These are phyloP conservation scores for Corvus moneduloides DNA, from an alignment of 2,113 vertebrate species.

Conservation along the genomic window DNA sequence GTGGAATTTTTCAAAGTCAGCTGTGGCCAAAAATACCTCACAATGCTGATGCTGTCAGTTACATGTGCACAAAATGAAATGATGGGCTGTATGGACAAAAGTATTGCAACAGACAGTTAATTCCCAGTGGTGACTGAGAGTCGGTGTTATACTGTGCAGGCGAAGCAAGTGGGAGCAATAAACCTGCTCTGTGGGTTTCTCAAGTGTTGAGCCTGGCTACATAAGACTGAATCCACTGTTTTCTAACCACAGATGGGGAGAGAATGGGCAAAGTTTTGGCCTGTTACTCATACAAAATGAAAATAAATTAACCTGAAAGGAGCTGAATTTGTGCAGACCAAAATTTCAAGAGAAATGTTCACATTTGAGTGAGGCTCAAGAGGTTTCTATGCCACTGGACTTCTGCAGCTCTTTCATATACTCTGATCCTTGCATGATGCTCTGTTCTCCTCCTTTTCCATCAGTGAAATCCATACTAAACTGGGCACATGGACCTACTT, in stretches of 20 bases:
- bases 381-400: background rate
- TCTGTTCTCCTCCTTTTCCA: background rate
- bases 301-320: background rate
- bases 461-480: background rate
- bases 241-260: background rate
- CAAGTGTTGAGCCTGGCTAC: background rate
- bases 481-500: background rate
- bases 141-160: fast-evolving
- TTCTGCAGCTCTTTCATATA: background rate
- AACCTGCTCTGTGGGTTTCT: background rate
- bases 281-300: background rate
- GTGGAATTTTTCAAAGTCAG: background rate
- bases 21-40: background rate
- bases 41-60: background rate
- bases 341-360: background rate
- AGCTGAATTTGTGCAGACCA: background rate
- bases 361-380: background rate
- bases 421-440: background rate
- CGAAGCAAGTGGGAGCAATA: background rate
- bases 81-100: background rate
- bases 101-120: background rate
- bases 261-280: background rate
- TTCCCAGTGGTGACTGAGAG: background rate
- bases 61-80: background rate
- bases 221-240: background rate